Conservation (phyloP, 2,113 vertebrate species). For the Lasiurus cinereus region DNA sequence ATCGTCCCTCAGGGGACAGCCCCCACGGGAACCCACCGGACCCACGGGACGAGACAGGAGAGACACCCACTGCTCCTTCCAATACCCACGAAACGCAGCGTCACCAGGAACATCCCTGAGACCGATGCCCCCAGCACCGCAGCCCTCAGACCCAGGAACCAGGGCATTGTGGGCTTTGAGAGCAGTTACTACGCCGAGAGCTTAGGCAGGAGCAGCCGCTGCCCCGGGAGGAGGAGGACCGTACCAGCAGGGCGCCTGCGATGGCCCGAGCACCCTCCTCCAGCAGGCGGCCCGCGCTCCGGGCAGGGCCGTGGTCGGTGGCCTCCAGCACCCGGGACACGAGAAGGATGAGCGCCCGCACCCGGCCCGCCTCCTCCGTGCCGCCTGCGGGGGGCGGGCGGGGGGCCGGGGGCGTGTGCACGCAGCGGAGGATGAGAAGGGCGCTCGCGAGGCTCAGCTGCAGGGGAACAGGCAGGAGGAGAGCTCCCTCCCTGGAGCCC, state of each 20-base stretch:
- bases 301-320: neutral
- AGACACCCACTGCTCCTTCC: neutral
- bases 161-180: neutral
- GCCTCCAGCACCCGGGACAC: constrained; percentile 85
- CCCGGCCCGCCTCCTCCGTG: constrained; percentile 56
- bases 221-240: neutral
- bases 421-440: constrained; percentile 71
- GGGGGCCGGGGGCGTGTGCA: constrained; percentile 70
- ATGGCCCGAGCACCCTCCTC: constrained; percentile 84
- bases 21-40: neutral
- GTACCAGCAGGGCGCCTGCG: constrained; percentile 88
- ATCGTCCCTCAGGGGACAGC: neutral
- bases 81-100: neutral
- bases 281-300: constrained; percentile 63
- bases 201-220: too few species aligned
- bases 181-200: neutral
- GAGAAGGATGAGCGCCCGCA: constrained; percentile 81
- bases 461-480: neutral
- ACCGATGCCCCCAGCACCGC: neutral
- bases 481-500: too few species aligned
- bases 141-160: neutral
- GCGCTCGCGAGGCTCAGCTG: constrained; percentile 80
- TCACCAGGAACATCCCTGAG: neutral
- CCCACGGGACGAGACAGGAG: neutral
- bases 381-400: neutral